Conservation (phyloP, 1,140 invertebrate genomes). For the Calliopsis andreniformis region DNA sequence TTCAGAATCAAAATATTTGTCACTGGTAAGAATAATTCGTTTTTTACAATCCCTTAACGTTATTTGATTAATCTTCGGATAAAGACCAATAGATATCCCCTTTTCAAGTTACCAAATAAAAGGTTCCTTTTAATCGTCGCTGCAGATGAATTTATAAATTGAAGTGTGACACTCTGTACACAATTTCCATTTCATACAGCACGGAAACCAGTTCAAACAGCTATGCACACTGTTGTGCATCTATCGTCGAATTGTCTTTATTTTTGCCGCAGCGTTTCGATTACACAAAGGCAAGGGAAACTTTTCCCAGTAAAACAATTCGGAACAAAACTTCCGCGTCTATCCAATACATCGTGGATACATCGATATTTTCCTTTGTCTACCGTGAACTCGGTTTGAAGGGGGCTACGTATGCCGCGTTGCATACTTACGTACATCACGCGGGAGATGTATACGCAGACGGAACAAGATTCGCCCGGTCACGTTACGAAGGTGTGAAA, state of each 20-base stretch:
- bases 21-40: too few relatives aligned
- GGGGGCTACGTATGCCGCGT: not conserved
- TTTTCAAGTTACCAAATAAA: too few relatives aligned
- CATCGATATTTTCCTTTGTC: conserved; percentile 19
- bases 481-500: conserved; percentile 31
- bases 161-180: too few relatives aligned
- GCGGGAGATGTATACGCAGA: conserved; percentile 31
- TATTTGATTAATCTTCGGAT: too few relatives aligned
- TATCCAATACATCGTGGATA: not conserved
- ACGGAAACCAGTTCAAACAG: not conserved
- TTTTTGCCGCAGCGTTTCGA: not conserved
- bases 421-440: not conserved
- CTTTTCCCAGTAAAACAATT: conserved; percentile 2
- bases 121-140: too few relatives aligned
- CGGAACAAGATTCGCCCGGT: conserved; percentile 40
- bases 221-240: not conserved
- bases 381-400: not conserved
- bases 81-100: too few relatives aligned
- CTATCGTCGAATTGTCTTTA: not conserved
- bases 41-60: too few relatives aligned
- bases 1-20: too few relatives aligned
- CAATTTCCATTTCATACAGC: not conserved
- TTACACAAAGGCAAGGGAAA: not conserved
- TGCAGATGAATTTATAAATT: too few relatives aligned
- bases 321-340: not conserved